Percentiles rank a stretch among this genome's conserved stretches.
These are phyloP conservation scores for Sylvietta virens DNA, from an alignment of 2,113 vertebrate genomes.

Conservation along the genomic window DNA sequence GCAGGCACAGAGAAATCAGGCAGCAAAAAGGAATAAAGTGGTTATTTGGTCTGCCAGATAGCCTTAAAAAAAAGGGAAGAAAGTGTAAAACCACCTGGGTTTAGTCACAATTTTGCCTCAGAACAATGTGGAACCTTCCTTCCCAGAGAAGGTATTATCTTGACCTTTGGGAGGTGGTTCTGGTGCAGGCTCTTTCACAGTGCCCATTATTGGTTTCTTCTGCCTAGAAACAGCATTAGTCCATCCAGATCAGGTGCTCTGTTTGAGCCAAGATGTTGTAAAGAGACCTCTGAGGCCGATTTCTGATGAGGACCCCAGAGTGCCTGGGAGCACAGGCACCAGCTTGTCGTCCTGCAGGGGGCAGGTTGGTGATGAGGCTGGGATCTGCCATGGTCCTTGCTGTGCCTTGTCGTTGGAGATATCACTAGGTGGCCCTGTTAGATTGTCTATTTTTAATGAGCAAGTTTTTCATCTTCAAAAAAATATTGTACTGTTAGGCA, in stretches of 20 bases:
- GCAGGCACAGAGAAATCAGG: not conserved
- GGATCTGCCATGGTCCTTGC: not conserved
- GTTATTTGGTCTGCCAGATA: not conserved
- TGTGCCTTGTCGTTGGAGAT: not conserved
- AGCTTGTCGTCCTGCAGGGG: not conserved
- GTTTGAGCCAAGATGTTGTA: not conserved
- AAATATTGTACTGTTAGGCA: not conserved
- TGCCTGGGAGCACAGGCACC: not conserved
- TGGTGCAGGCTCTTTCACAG: not conserved
- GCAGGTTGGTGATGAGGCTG: not conserved
- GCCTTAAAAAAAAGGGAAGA: not conserved
- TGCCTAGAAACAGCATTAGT: not conserved
- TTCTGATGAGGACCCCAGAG: not conserved
- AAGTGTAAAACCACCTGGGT: not conserved
- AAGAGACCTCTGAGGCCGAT: not conserved
- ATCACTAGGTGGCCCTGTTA: constrained; percentile 4
- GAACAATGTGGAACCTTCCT: not conserved
- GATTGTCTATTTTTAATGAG: not conserved
- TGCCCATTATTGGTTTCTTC: fast-evolving
- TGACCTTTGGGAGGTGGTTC: not conserved
- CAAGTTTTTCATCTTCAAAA: constrained; percentile 1
- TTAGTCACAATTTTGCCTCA: not conserved
- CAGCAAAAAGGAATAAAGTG: not conserved
- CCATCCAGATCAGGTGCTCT: not conserved
- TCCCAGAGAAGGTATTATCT: not conserved